Percentiles rank a stretch among this genome's conserved stretches.
phyloP scores from a whole-genome alignment of 1,140 invertebrate genomes.

The Manduca sexta region DNA sequence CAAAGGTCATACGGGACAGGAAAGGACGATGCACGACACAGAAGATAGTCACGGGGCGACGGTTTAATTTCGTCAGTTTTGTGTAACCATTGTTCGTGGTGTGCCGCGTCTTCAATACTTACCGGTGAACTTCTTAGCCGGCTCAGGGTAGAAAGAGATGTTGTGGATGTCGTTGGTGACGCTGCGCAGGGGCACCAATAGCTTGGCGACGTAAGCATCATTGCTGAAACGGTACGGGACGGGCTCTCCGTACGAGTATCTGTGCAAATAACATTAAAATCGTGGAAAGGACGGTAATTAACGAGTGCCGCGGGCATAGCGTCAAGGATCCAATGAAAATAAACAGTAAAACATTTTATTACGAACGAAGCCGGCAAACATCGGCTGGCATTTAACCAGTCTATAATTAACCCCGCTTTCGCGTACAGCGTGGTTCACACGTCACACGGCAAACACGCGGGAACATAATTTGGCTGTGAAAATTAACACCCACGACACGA shows the following conservation, averaged over 20 bases:
- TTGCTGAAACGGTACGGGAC: slow-evolving; percentile 72
- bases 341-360: slow-evolving; percentile 52
- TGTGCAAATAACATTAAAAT: slow-evolving; percentile 17
- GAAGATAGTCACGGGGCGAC: background rate
- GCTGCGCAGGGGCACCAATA: slow-evolving; percentile 75
- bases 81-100: too few relatives aligned
- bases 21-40: slow-evolving; percentile 6
- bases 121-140: slow-evolving; percentile 77
- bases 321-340: slow-evolving; percentile 36
- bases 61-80: slow-evolving; percentile 3
- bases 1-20: slow-evolving; percentile 10
- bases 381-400: slow-evolving; percentile 58
- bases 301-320: background rate
- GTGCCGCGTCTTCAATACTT: slow-evolving; percentile 24
- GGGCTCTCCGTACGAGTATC: slow-evolving; percentile 61
- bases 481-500: slow-evolving; percentile 41
- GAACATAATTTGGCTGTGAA: slow-evolving; percentile 42
- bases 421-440: slow-evolving; percentile 18
- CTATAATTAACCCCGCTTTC: slow-evolving; percentile 53
- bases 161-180: slow-evolving; percentile 73
- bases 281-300: slow-evolving; percentile 6
- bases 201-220: slow-evolving; percentile 78
- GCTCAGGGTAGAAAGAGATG: slow-evolving; percentile 77
- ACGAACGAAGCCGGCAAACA: slow-evolving; percentile 37
- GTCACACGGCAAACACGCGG: slow-evolving; percentile 28